Base-by-base conservation (phyloP, 1,140 invertebrate genomes). In the Pygmarrhopalites habei region DNA sequence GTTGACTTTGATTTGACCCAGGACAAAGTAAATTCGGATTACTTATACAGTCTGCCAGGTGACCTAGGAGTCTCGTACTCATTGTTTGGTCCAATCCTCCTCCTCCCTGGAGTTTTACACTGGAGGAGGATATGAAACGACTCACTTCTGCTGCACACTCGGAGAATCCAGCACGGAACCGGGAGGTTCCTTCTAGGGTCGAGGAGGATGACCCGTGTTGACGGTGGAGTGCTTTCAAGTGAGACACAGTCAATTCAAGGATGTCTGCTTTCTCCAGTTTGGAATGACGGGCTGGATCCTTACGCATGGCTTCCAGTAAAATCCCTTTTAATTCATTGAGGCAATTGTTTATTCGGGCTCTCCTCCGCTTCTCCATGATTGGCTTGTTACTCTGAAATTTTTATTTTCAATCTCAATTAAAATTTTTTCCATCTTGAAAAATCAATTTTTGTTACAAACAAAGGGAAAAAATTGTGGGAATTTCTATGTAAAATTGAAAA, bases 371-470 rank as follows among this genome's bases (percentile, higher is more conserved):
- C 74, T 93, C 91, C 89, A 93, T 92, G 61, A 93, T 88, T 2
- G 90, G 90, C 76, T 94, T 93, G 73, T 90, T 90, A 46, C 86
- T 92, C 89, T 92, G 82, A 58, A 84, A 85, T n/a, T n/a, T n/a
- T n/a, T n/a, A n/a, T n/a, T n/a, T n/a, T n/a, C n/a, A n/a, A n/a
- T n/a, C n/a, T n/a, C n/a, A n/a, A n/a, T n/a, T n/a, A n/a, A n/a
- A n/a, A n/a, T n/a, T n/a, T n/a, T n/a, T n/a, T n/a, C n/a, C n/a
- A n/a, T n/a, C n/a, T n/a, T n/a, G n/a, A n/a, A n/a, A n/a, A n/a
- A n/a, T n/a, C n/a, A n/a, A n/a, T n/a, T n/a, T n/a, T n/a, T n/a
- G n/a, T n/a, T n/a, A n/a, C n/a, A n/a, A n/a, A n/a, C n/a, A n/a
- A n/a, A n/a, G n/a, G n/a, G n/a, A n/a, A n/a, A n/a, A n/a, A n/a